Evolutionary conservation across 2,113 vertebrate genomes (phyloP), one percentile per base, ranked within the genome.

Genomic region (Sapajus apella): DNA sequence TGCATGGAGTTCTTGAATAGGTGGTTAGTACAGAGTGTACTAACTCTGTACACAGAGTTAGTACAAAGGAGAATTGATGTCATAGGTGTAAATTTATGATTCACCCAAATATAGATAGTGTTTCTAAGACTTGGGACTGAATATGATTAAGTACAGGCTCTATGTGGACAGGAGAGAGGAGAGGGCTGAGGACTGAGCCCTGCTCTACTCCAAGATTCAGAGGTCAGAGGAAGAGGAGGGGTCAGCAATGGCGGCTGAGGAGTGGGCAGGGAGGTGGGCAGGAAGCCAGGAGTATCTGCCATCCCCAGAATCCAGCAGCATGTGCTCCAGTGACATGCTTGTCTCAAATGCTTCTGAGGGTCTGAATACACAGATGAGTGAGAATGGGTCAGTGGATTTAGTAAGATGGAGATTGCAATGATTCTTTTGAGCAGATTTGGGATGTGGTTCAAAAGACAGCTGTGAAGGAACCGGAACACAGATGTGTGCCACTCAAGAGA

Each of bases 111-210:
- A 11, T 7, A 16, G 45, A 7, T 8, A 30, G 66, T 25, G 6
- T 52, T 79, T 13, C 80, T 52, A 55, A 84, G 79, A 68, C 80
- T 8, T 43, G 8, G 79, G 23, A 30, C 18, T 8, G 58, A 58
- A 11, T 21, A 12, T 11, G 70, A 18, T 77, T 37, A 37, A 5
- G 13, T 6, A 32, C 47, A n/a, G 32, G 40, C 30, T 68, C 0
- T 2, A 50, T 1, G 23, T 25, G 2, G n/a, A 13, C 0, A 20
- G 4, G 35, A 43, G 27, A 43, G 5, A 32, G 8, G 43, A 50
- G 35, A 64, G 52, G 58, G 52, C 72, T 23, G 1, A 75, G 35
- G 4, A 14, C 61, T 5, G 25, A 50, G 35, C n/a, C 5, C 12
- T 72, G 40, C 25, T 58, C 32, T 5, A 23, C 17, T 9, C 8